Evolutionary conservation across 2,888 invertebrate species (phyloP), one percentile per base, ranked within the genome.

Genomic region (Lapara coniferarum): DNA sequence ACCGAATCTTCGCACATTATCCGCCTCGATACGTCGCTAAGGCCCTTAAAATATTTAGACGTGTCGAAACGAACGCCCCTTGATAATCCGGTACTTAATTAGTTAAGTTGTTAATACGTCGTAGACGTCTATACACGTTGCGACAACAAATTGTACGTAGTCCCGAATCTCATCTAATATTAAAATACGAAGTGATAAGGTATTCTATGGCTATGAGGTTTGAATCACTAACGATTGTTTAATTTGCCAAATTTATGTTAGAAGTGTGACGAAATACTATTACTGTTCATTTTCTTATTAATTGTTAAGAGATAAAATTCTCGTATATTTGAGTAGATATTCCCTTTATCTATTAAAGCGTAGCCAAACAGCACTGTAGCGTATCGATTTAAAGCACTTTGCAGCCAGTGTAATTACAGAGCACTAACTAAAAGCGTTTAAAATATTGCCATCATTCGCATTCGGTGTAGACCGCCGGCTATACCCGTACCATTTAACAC

Each of bases 121-220:
- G 37, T 14, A 37, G 2, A 0, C 56, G 14, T 67, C 19, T 44
- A 14, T 56, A 67, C 44, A 16, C 37, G 56, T 13, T 67, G 44
- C 55, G 44, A 16, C 19, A 44, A 56, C 67, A 55, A 55, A 59
- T 56, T 53, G 71, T 71, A 71, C 68, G 63, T 70, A 56, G 16
- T 56, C 46, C 8, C 70, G 71, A 67, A 57, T 69, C 67, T 66
- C 66, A 37, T 59, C 16, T 19, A 56, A 56, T 67, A 67, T 67
- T 67, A 44, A 66, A 30, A 53, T 10, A 53, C n/a, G 44, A 67
- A 55, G 55, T 44, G 37, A 16, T 10, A 56, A 14, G n/a, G 44
- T 56, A 30, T 16, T 44, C 44, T 44, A 16, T 53, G 44, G 13
- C 44, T n/a, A 16, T 67, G 44, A 44, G 16, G 55, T 52, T 71